These are phyloP conservation scores for Macrobrachium nipponense DNA, from an alignment of 1,140 invertebrate species.

Conservation along the genomic window DNA sequence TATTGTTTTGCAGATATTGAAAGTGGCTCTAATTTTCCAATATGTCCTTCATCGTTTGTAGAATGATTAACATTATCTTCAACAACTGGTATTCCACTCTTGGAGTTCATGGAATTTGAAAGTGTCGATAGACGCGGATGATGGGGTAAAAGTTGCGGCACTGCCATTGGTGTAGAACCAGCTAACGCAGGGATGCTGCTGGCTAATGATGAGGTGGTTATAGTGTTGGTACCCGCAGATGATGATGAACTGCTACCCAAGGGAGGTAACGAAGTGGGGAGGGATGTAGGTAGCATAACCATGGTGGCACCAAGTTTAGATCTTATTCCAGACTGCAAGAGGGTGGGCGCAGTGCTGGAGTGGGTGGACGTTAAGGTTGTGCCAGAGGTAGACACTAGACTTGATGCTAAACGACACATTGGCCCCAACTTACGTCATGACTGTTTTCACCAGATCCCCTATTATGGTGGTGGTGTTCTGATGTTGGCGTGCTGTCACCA, in stretches of 20 bases:
- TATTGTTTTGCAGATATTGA: slow-evolving; percentile 64
- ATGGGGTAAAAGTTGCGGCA: slow-evolving; percentile 52
- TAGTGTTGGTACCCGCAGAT: slow-evolving; percentile 65
- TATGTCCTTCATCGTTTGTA: slow-evolving; percentile 48
- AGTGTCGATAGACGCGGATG: slow-evolving; percentile 52
- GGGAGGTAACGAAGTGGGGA: slow-evolving; percentile 70
- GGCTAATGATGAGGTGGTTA: slow-evolving; percentile 54
- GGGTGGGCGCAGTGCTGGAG: slow-evolving; percentile 32
- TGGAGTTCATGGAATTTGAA: slow-evolving; percentile 44
- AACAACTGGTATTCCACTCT: slow-evolving; percentile 68
- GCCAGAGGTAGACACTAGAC: slow-evolving; percentile 67
- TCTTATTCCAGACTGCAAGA: slow-evolving; percentile 43
- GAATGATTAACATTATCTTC: slow-evolving; percentile 49
- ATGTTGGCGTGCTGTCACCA: slow-evolving; percentile 84
- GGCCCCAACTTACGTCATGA: slow-evolving; percentile 68
- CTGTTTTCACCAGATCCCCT: slow-evolving; percentile 68
- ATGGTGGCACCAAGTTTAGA: slow-evolving; percentile 39
- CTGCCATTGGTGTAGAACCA: slow-evolving; percentile 40
- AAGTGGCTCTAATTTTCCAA: slow-evolving; percentile 60
- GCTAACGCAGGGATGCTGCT: slow-evolving; percentile 44
- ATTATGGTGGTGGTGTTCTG: slow-evolving; percentile 66
- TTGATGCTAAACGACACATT: slow-evolving; percentile 64
- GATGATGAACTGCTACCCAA: slow-evolving; percentile 75
- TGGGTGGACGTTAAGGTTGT: slow-evolving; percentile 52
- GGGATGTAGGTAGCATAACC: slow-evolving; percentile 38